phyloP scores from a whole-genome alignment of 2,113 vertebrate genomes.

The Syngnathus floridae region DNA sequence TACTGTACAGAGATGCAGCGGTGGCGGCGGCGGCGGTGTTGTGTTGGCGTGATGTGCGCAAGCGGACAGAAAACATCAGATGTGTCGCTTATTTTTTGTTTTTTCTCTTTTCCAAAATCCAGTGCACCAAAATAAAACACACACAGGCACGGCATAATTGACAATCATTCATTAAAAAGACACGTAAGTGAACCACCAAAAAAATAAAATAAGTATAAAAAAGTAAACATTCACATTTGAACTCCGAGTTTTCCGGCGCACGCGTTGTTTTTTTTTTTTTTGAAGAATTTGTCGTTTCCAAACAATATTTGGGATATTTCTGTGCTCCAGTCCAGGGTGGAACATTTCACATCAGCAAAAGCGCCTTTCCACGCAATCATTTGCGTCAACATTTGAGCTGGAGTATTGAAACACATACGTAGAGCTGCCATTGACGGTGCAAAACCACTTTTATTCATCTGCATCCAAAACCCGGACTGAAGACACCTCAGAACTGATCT shows the following conservation, averaged over 20 bases:
- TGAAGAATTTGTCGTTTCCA: neutral
- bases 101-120: constrained; percentile 29
- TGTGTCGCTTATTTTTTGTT: constrained; percentile 45
- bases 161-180: constrained; percentile 64
- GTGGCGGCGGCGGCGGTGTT: neutral
- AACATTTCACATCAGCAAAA: neutral
- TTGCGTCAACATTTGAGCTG: constrained; percentile 20
- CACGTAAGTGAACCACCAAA: constrained; percentile 40
- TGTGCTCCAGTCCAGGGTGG: constrained; percentile 21
- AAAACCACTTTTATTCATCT: constrained; percentile 25
- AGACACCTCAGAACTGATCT: neutral
- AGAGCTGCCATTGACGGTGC: constrained; percentile 59
- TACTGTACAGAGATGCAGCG: constrained; percentile 56
- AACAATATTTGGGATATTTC: constrained; percentile 14
- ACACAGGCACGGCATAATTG: constrained; percentile 66
- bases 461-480: neutral
- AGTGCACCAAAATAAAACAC: constrained; percentile 62
- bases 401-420: constrained; percentile 49
- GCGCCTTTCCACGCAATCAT: constrained; percentile 38
- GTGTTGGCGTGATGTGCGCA: constrained; percentile 29
- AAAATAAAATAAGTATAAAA: constrained; percentile 6
- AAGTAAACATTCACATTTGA: constrained; percentile 47
- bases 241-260: constrained; percentile 23
- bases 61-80: constrained; percentile 54
- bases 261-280: neutral